Evolutionary conservation across 2,797 vertebrate species (phyloP), one percentile per base, ranked within the genome.

Genomic region (Selene dorsalis): DNA sequence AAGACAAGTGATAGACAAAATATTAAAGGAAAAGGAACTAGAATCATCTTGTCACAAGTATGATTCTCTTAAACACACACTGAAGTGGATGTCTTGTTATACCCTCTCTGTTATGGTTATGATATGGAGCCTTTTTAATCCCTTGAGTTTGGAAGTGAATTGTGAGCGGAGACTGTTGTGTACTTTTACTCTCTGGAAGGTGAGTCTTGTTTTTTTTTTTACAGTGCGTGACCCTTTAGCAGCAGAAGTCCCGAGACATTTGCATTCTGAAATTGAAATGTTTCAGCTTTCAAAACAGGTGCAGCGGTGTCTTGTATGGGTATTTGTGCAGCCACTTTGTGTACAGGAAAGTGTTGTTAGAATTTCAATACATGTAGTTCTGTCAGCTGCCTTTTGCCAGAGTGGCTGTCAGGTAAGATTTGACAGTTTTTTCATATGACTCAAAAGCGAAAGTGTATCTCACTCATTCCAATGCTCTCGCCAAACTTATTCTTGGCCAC

Each of bases 261-360:
- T 82, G 58, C 73, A 83, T 77, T 55, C 61, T 71, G 66, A 84
- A 83, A 89, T 80, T 84, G 63, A 82, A 84, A 80, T 69, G 76
- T 79, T 77, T 79, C 79, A 60, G 69, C 43, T 75, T 72, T 86
- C 66, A 65, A 69, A 87, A 60, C 62, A 76, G 61, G 69, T 75
- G 55, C 45, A n/a, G 17, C 7, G 2, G 8, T 57, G 78, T 79
- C 60, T 32, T 69, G 38, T 43, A 5, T 60, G 10, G 68, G 28
- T 60, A 28, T 80, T 52, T 73, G 61, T 35, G 12, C 6, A 32
- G 35, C 22, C 69, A 60, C 24, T 66, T 68, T 79, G 35, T 53
- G 57, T 39, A 24, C 45, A 65, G 0, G 62, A 2, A 48, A 22
- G 4, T 61, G 50, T 69, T 68, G 45, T 75, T 48, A 67, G 32